phyloP scores from a whole-genome alignment of 2,113 vertebrate genomes.

The Catharus minimus region DNA sequence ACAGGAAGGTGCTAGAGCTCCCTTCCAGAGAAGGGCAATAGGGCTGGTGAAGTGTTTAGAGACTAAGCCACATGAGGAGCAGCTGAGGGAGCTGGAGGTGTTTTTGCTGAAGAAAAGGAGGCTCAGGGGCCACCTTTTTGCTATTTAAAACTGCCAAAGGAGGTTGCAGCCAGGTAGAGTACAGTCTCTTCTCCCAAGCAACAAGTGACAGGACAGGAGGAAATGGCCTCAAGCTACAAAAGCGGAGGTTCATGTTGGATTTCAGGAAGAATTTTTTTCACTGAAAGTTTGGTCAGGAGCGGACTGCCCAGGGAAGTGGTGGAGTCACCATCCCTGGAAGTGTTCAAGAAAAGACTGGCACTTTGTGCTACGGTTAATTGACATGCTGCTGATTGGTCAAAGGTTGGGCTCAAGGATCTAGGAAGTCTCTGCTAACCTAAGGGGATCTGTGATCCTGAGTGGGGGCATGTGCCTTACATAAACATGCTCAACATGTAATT shows the following conservation, averaged over 20 bases:
- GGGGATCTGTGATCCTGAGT: background rate
- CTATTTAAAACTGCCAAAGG: background rate
- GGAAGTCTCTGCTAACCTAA: background rate
- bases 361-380: background rate
- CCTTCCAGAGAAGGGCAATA: rapidly evolving
- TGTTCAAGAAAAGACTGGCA: background rate
- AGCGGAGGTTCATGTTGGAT: background rate
- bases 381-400: background rate
- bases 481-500: background rate
- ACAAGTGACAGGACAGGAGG: background rate
- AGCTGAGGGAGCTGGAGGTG: background rate
- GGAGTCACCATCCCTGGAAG: background rate
- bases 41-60: background rate
- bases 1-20: background rate
- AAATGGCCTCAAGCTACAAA: background rate
- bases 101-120: background rate
- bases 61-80: background rate
- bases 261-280: background rate
- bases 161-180: background rate
- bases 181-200: rapidly evolving
- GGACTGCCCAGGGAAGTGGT: background rate
- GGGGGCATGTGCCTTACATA: rapidly evolving
- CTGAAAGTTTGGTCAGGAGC: background rate
- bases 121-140: background rate
- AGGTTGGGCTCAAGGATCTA: rapidly evolving